Evolutionary conservation across 2,888 invertebrate species (phyloP), one percentile per base, ranked within the genome.

Genomic region (Phyto melanocephala): DNA sequence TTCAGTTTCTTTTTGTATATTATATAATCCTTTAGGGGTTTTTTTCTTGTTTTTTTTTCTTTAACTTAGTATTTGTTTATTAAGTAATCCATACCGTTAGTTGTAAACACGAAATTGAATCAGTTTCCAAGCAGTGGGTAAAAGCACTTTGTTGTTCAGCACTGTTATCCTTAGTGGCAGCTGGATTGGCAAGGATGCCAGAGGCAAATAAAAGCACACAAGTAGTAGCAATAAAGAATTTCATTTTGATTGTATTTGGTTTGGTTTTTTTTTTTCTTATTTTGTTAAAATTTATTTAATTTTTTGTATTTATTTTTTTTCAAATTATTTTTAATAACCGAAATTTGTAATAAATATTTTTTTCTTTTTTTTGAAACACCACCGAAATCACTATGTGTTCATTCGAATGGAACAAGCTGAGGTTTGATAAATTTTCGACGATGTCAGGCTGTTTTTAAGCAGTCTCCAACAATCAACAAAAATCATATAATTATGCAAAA

Each of bases 91-190:
- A 90, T 90, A 92, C 92, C 92, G 92, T 92, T 87, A 92, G 91
- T 90, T 94, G 94, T 81, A 94, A 90, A 91, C 94, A 94, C 85
- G 93, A 93, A 84, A 94, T 94, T 78, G 94, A 94, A 91, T 94
- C 94, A 87, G 92, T 92, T 85, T 92, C 91, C 84, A 94, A 90
- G 87, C 94, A 94, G 85, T 93, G 92, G 86, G 93, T 92, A 86
- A 93, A 90, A 85, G 86, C 91, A 84, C 92, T 90, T 84, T 87
- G 86, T 56, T 81, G 67, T 37, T 78, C 81, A 37, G 54, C 84
- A 77, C 81, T 82, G 80, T 84, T 86, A 86, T 87, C 87, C 87
- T 89, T 87, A 80, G 86, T 86, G 71, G 71, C 54, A 62, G 82
- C 50, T 84, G 88, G 88, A 87, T 89, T 89, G 85, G 88, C 89